These are phyloP conservation scores for Dexiosoma caninum DNA, from an alignment of 2,888 invertebrate species.

Conservation along the genomic window DNA sequence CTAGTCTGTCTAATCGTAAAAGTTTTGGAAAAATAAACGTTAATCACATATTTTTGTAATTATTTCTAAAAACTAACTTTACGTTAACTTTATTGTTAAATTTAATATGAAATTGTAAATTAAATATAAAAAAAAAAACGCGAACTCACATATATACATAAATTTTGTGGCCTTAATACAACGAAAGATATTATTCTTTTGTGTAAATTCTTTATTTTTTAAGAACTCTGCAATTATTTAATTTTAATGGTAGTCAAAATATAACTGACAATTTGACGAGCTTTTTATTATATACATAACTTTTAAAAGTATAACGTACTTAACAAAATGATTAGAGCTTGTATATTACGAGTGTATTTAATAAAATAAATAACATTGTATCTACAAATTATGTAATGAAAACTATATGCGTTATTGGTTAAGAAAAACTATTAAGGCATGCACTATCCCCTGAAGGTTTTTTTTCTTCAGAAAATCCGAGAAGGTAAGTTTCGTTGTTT, in stretches of 20 bases:
- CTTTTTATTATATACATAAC: slow-evolving; percentile 4
- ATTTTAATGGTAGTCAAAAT: slow-evolving; percentile 19
- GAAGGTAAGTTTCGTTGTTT: too few species aligned
- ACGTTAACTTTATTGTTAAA: slow-evolving; percentile 15
- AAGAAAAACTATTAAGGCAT: too few species aligned
- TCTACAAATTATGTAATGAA: background rate
- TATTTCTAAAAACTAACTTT: slow-evolving; percentile 31
- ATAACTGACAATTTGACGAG: background rate
- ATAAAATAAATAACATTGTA: slow-evolving; percentile 27
- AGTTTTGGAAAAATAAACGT: slow-evolving; percentile 16
- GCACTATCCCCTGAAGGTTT: too few species aligned
- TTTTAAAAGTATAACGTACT: slow-evolving; percentile 40
- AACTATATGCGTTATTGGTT: too few species aligned
- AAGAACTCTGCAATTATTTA: slow-evolving; percentile 8
- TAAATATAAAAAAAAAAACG: slow-evolving; percentile 15
- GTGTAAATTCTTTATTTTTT: background rate
- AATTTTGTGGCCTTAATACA: slow-evolving; percentile 50
- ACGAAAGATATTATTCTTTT: slow-evolving; percentile 1
- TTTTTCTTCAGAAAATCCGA: too few species aligned
- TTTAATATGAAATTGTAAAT: slow-evolving; percentile 18
- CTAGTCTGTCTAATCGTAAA: background rate
- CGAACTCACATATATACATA: slow-evolving; percentile 5
- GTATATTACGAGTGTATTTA: slow-evolving; percentile 60
- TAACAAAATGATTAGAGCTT: slow-evolving; percentile 49
- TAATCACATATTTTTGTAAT: slow-evolving; percentile 47